Base-by-base conservation (phyloP, 1,140 invertebrate genomes). In the Ptiloglossa arizonensis region DNA sequence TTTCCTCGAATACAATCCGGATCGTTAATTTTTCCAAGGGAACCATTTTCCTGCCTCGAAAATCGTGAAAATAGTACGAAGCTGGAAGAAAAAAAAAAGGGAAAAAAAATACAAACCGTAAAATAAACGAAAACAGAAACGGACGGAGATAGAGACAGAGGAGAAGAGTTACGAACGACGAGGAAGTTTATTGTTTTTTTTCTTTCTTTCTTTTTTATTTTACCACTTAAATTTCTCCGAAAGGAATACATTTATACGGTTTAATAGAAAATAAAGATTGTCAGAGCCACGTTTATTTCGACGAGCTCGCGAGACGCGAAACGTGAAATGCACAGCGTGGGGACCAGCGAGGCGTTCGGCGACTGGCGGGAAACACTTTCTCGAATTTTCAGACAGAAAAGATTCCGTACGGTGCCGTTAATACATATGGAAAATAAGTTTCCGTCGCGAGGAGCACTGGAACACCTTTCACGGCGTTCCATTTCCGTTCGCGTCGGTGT, bases 361-460 rank as follows among this genome's bases (percentile, higher is more conserved):
- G 15, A 15, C 19, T 13, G 9, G 19, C 5, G 9, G 11, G 54
- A 60, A 29, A 60, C 24, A 15, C 22, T 38, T 19, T 1, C 8
- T 13, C 15, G 44, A 64, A 54, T 50, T 41, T 52, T 54, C 27
- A 63, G 11, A 29, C 17, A 22, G 48, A 66, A 66, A 27, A 2
- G 59, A 63, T 48, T 27, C 11, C 69, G 41, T 29, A 38, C 22
- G 41, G n/a, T 56, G 24, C 44, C 19, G 46, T 60, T 73, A 64
- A 73, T 73, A 27, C 13, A 73, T 62, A 41, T 29, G 62, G 48
- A 66, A 73, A 73, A 64, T 50, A 72, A 72, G 57, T 63, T 72
- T 35, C n/a, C 44, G 22, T 22, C 27, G 57, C 48, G 59, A 38
- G 48, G 48, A 48, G 44, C 32, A 32, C 15, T 8, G 15, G 27